These are phyloP conservation scores for chimpanzee (Pan troglodytes) DNA, from an alignment of 2,113 vertebrate species.

Conservation along the genomic window NHGRI_mPanTro3-v2.1_pri NC_072410.2:86628001-86628500, in stretches of 20 bases:
- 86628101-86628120: neutral
- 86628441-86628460: neutral
- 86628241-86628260: neutral
- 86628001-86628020: neutral
- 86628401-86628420: neutral
- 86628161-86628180: neutral
- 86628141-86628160: neutral
- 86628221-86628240: neutral
- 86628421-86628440: neutral
- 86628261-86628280: neutral
- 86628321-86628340: neutral
- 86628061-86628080: neutral
- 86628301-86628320: neutral
- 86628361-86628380: neutral
- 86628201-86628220: neutral
- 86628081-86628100: neutral
- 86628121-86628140: neutral
- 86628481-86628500: neutral
- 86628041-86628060: accelerated
- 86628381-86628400: neutral
- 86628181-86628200: neutral
- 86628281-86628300: neutral
- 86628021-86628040: neutral
- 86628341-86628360: neutral
- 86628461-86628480: neutral